phyloP scores from a whole-genome alignment of 2,888 invertebrate genomes.

The Eupithecia subumbrata region DNA sequence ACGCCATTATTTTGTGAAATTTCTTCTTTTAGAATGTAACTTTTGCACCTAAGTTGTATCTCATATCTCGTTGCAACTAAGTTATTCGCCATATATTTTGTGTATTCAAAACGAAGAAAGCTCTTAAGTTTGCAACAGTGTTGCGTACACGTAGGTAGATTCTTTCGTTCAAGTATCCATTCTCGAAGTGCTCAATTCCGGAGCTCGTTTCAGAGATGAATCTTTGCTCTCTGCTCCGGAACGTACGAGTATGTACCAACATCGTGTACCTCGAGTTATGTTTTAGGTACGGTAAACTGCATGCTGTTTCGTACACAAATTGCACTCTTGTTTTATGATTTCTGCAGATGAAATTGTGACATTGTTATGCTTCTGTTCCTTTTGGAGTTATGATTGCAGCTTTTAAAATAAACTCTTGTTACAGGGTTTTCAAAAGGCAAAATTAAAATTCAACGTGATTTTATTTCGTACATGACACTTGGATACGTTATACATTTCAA shows the following conservation, averaged over 20 bases:
- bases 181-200: conserved; percentile 26
- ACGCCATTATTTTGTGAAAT: background rate
- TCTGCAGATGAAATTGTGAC: conserved; percentile 5
- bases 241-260: background rate
- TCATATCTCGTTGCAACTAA: background rate
- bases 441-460: background rate
- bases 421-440: background rate
- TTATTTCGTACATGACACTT: no score
- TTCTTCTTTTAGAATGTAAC: background rate
- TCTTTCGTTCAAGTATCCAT: conserved; percentile 16
- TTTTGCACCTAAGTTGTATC: background rate
- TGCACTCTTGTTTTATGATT: conserved; percentile 7
- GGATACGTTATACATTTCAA: no score
- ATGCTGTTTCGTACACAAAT: conserved; percentile 9
- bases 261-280: background rate
- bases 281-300: conserved; percentile 11
- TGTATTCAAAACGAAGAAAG: background rate
- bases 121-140: background rate
- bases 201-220: conserved; percentile 27
- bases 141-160: background rate
- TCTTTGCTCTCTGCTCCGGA: conserved; percentile 7
- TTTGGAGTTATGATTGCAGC: background rate
- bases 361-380: background rate
- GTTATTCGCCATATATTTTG: background rate
- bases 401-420: background rate